Conservation (phyloP, 2,888 invertebrate species). For the Sphecodes monilicornis region DNA sequence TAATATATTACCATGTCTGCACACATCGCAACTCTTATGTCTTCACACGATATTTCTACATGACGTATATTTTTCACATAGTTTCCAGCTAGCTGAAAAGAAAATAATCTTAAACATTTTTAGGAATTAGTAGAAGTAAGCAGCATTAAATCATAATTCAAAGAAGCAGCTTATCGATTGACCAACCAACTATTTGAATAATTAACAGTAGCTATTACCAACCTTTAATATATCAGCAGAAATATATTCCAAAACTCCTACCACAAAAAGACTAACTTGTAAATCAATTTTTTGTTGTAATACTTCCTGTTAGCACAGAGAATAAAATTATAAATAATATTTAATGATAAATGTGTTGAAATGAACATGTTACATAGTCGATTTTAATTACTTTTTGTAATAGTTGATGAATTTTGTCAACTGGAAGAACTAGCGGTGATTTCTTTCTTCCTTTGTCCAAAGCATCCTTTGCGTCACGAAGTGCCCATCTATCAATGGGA, state of each 20-base stretch:
- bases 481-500: constrained; percentile 97
- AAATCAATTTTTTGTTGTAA: constrained; percentile 94
- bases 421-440: constrained; percentile 90
- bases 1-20: constrained; percentile 93
- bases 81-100: constrained; percentile 93
- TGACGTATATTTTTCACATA: constrained; percentile 99
- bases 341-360: neutral
- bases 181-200: neutral
- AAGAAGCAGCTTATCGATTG: neutral
- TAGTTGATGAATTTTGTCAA: constrained; percentile 95
- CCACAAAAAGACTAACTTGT: constrained; percentile 95
- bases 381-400: constrained; percentile 89
- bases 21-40: constrained; percentile 98
- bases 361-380: neutral
- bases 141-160: neutral
- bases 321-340: constrained; percentile 27
- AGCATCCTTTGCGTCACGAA: constrained; percentile 94
- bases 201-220: constrained; percentile 65
- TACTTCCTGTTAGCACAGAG: constrained; percentile 88
- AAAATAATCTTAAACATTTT: constrained; percentile 62
- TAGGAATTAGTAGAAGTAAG: neutral
- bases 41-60: constrained; percentile 95
- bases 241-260: constrained; percentile 97
- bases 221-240: constrained; percentile 97
- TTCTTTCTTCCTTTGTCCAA: constrained; percentile 92